Conservation (phyloP, 2,888 invertebrate species). For the Tiliacea aurago region DNA sequence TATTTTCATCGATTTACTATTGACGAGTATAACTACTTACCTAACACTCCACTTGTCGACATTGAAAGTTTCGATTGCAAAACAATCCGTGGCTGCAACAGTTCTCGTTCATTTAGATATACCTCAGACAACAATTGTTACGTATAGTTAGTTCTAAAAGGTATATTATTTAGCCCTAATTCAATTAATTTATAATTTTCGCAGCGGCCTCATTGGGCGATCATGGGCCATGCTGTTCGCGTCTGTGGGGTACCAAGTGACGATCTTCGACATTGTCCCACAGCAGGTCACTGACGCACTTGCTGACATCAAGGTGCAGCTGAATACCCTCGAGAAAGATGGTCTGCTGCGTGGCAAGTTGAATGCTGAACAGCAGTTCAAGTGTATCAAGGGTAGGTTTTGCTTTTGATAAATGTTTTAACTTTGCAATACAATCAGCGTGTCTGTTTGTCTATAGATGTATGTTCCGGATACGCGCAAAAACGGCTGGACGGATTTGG, state of each 20-base stretch:
- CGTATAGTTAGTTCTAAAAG: no score
- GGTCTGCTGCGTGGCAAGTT: constrained; percentile 94
- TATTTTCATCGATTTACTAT: neutral
- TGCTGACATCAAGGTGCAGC: constrained; percentile 93
- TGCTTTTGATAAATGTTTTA: neutral
- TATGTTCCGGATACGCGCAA: no score
- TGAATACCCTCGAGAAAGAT: constrained; percentile 92
- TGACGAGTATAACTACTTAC: neutral
- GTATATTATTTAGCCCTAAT: neutral
- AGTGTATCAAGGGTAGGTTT: constrained; percentile 93
- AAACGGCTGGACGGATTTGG: no score
- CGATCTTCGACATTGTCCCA: constrained; percentile 95
- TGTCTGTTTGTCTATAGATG: no score
- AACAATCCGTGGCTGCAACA: neutral
- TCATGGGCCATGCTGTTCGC: constrained; percentile 99
- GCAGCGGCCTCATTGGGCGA: constrained; percentile 97
- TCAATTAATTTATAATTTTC: constrained; percentile 41
- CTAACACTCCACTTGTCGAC: neutral
- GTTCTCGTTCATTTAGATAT: neutral
- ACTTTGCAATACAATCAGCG: neutral
- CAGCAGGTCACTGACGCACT: constrained; percentile 94
- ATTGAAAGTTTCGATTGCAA: constrained; percentile 24
- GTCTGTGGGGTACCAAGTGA: constrained; percentile 96
- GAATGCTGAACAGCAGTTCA: constrained; percentile 93
- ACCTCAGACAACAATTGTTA: neutral